Percentiles rank a stretch among this genome's conserved stretches.
Evolutionary conservation across 2,113 vertebrate species (phyloP).

Genomic region (Ornithorhynchus anatinus): DNA sequence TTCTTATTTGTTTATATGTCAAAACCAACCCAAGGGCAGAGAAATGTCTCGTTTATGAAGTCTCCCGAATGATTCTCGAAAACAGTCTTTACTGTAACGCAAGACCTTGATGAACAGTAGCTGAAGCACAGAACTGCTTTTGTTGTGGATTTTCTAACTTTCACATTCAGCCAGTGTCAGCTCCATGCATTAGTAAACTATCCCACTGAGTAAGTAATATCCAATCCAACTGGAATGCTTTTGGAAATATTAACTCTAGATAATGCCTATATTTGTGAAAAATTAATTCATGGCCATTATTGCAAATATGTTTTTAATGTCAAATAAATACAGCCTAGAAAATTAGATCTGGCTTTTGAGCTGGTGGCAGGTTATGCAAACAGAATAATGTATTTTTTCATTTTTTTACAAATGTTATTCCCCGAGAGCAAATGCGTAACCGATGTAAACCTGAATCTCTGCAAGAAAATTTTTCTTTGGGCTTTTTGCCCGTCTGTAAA

Average conservation of each 20-base stretch:
- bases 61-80: not conserved
- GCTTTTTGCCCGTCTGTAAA: constrained; percentile 53
- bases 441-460: constrained; percentile 55
- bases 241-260: not conserved
- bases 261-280: constrained; percentile 17
- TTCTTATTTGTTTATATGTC: not conserved
- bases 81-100: not conserved
- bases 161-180: not conserved
- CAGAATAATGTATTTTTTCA: no score
- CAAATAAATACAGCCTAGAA: constrained; percentile 33
- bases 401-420: constrained; percentile 39
- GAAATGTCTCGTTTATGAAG: not conserved
- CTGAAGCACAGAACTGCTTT: not conserved
- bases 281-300: constrained; percentile 21
- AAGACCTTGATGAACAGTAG: not conserved
- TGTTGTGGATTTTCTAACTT: accelerated
- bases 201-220: not conserved
- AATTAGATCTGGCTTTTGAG: constrained; percentile 16
- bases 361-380: constrained; percentile 31
- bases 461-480: constrained; percentile 55
- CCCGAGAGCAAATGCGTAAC: constrained; percentile 51
- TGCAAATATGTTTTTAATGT: constrained; percentile 22
- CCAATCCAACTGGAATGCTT: not conserved
- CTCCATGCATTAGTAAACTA: not conserved
- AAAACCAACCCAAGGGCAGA: not conserved